phyloP scores from a whole-genome alignment of 2,797 vertebrate genomes.

The Pyrocephalus nanus region DNA sequence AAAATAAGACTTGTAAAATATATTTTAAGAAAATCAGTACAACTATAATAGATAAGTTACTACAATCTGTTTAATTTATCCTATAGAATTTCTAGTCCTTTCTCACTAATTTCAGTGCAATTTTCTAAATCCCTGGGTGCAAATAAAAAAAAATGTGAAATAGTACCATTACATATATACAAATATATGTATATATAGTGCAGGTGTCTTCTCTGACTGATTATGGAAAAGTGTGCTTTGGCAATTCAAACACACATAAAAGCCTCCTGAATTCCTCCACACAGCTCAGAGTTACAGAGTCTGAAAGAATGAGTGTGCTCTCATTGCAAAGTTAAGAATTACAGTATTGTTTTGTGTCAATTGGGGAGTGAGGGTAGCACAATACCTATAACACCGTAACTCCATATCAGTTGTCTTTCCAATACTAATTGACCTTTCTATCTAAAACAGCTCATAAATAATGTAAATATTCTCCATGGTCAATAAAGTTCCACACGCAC shows the following conservation, averaged over 20 bases:
- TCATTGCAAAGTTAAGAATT: not conserved
- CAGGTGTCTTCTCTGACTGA: not conserved
- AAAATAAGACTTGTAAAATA: not conserved
- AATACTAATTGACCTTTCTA: not conserved
- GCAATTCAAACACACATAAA: not conserved
- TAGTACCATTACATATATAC: not conserved
- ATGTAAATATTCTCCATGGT: not conserved
- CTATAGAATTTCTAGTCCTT: not conserved
- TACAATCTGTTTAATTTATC: not conserved
- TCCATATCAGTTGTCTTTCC: not conserved
- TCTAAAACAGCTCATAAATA: not conserved
- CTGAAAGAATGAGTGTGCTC: not conserved
- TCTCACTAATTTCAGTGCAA: not conserved
- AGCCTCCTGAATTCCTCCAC: not conserved
- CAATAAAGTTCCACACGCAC: conserved; percentile 48
- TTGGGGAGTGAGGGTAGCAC: not conserved
- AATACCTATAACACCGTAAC: not conserved
- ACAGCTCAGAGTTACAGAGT: not conserved
- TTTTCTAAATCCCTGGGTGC: not conserved
- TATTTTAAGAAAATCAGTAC: not conserved
- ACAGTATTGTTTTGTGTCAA: not conserved
- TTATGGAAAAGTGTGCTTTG: not conserved
- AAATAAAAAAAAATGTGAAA: not conserved
- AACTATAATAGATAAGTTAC: not conserved
- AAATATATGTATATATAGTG: not conserved